Evolutionary conservation across 2,113 vertebrate species (phyloP).

Genomic region (Melanerpes aurifrons): DNA sequence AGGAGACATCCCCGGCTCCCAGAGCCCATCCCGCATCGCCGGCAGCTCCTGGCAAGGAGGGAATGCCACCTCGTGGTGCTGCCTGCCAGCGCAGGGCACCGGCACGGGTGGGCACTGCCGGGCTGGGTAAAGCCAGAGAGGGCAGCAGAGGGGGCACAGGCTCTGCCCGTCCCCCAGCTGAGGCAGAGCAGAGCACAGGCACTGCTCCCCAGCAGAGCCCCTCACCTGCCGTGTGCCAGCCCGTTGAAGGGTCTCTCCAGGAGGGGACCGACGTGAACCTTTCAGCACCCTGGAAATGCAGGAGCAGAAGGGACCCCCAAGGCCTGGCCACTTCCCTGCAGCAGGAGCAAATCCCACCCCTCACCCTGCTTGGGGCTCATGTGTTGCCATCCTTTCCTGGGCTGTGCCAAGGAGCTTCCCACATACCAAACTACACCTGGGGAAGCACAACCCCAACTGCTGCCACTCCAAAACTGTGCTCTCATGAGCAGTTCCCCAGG

Average conservation of each 20-base stretch:
- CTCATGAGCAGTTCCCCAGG: accelerated
- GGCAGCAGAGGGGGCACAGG: not conserved
- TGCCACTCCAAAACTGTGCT: not conserved
- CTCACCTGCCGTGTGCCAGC: accelerated
- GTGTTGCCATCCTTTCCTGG: too few relatives aligned
- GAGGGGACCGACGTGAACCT: not conserved
- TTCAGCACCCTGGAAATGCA: not conserved
- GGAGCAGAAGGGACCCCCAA: not conserved
- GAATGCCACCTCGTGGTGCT: conserved; percentile 65
- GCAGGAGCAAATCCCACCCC: not conserved
- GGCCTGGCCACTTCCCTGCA: accelerated
- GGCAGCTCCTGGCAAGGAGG: not conserved
- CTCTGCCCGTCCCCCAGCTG: not conserved
- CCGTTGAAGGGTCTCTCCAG: not conserved
- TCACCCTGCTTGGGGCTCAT: too few relatives aligned
- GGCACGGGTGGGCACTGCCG: not conserved
- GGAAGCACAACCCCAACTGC: accelerated
- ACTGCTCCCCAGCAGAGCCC: not conserved
- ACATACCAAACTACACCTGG: accelerated
- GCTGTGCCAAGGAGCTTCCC: accelerated
- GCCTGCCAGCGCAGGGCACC: not conserved
- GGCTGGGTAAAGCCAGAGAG: not conserved
- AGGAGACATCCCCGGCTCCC: not conserved
- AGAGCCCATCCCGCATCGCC: not conserved
- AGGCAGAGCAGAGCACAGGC: not conserved